Percentiles rank a stretch among this genome's conserved stretches.
Conservation (phyloP, 2,888 invertebrate species). For the Conchocele bisecta region DNA sequence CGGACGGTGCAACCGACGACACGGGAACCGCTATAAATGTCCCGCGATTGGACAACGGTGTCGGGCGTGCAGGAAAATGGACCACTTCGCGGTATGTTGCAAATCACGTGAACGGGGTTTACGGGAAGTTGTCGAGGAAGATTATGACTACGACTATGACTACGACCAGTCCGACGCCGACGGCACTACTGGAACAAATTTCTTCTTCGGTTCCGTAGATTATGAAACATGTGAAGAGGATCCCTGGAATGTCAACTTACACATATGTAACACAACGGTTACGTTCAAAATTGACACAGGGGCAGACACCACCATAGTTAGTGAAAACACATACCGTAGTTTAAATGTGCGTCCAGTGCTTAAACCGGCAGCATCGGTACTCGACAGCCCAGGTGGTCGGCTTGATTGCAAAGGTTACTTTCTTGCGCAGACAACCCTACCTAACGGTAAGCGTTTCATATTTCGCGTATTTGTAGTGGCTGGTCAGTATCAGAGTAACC, state of each 20-base stretch:
- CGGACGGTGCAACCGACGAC: too few species aligned
- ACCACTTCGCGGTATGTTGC: slow-evolving; percentile 27
- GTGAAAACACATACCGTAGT: not conserved
- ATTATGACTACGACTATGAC: not conserved
- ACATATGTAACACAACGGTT: slow-evolving; percentile 11
- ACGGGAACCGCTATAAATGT: too few species aligned
- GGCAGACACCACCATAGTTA: slow-evolving; percentile 7
- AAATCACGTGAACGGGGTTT: not conserved
- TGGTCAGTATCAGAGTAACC: not conserved
- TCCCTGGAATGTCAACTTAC: slow-evolving; percentile 14
- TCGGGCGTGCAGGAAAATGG: too few species aligned
- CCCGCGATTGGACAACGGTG: too few species aligned
- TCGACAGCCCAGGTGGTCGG: not conserved
- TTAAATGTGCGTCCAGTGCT: not conserved
- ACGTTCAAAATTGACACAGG: slow-evolving; percentile 37
- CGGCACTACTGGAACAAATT: not conserved
- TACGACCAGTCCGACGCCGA: too few species aligned
- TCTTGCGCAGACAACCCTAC: too few species aligned
- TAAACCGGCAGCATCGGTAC: not conserved
- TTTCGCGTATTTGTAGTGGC: slow-evolving; percentile 6
- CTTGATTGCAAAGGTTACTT: slow-evolving; percentile 3
- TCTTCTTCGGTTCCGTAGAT: slow-evolving; percentile 1
- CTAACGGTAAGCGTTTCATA: not conserved
- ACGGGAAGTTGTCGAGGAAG: not conserved
- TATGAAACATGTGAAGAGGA: not conserved